phyloP scores from a whole-genome alignment of 2,113 vertebrate species.

The Hippotragus niger region DNA sequence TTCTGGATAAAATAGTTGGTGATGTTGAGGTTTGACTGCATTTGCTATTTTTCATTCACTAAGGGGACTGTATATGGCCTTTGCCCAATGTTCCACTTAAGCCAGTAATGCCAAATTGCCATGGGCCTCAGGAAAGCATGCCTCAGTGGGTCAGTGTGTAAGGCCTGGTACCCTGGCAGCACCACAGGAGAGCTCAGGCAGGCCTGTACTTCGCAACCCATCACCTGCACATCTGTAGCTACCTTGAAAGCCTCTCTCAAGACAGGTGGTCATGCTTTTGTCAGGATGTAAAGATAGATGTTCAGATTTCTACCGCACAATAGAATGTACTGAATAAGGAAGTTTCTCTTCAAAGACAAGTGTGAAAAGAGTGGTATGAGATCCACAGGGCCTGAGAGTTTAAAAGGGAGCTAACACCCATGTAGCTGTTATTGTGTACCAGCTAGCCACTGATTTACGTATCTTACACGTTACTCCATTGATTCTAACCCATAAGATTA shows the following conservation, averaged over 20 bases:
- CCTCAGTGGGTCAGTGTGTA: neutral
- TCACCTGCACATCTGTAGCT: neutral
- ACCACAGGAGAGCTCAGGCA: neutral
- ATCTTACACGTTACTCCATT: neutral
- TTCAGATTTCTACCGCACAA: neutral
- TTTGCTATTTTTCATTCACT: neutral
- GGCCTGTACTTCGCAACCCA: neutral
- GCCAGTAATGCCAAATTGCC: neutral
- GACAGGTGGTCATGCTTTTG: neutral
- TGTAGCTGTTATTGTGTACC: neutral
- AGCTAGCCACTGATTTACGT: neutral
- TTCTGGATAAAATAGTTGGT: neutral
- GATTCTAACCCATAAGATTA: neutral
- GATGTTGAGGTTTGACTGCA: neutral
- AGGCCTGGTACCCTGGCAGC: neutral
- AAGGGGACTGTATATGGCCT: neutral
- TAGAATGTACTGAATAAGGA: neutral
- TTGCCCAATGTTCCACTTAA: neutral
- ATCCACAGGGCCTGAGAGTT: neutral
- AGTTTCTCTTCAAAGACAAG: neutral
- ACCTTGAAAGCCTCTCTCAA: neutral
- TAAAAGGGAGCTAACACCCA: neutral
- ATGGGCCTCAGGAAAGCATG: neutral
- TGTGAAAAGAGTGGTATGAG: neutral
- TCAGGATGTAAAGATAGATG: neutral